phyloP scores from a whole-genome alignment of 1,140 invertebrate species.

The Branchinecta lindahli region DNA sequence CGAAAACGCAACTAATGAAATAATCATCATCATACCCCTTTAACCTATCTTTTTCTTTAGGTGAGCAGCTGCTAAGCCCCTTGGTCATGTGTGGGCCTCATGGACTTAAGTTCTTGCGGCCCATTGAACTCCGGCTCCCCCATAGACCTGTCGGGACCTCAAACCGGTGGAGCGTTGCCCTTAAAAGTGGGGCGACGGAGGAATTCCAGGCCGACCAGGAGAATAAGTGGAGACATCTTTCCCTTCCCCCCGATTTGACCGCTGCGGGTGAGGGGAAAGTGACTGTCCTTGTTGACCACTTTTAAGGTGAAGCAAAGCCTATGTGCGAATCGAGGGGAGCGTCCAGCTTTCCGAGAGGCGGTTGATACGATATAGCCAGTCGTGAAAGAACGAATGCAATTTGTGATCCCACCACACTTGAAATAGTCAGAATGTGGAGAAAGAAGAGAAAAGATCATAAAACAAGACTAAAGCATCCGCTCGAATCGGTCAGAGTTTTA shows the following conservation, averaged over 20 bases:
- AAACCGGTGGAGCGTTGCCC: slow-evolving; percentile 38
- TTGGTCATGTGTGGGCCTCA: slow-evolving; percentile 89
- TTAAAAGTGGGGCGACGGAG: slow-evolving; percentile 59
- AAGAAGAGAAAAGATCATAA: too few species aligned
- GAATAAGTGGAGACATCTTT: slow-evolving; percentile 34
- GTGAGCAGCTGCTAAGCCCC: slow-evolving; percentile 79
- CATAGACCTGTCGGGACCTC: slow-evolving; percentile 32
- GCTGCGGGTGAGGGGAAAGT: slow-evolving; percentile 50
- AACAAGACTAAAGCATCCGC: too few species aligned
- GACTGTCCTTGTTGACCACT: slow-evolving; percentile 75
- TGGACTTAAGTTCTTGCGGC: slow-evolving; percentile 66
- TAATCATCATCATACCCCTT: too few species aligned
- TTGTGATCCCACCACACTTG: too few species aligned
- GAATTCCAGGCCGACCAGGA: slow-evolving; percentile 59
- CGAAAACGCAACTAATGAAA: too few species aligned
- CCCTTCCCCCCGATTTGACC: slow-evolving; percentile 30
- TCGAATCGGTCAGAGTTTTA: too few species aligned
- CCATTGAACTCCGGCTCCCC: slow-evolving; percentile 58
- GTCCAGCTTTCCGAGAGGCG: too few species aligned
- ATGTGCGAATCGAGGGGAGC: not conserved
- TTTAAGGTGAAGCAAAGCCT: slow-evolving; percentile 37
- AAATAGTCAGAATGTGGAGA: too few species aligned
- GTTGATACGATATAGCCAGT: too few species aligned
- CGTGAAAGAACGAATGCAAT: too few species aligned
- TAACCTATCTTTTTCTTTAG: slow-evolving; percentile 35